A percentile compares a stretch with the other conserved stretches of the same genome.
These are phyloP conservation scores for Oophaga sylvatica DNA, from an alignment of 2,797 vertebrate genomes.

Conservation along the genomic window DNA sequence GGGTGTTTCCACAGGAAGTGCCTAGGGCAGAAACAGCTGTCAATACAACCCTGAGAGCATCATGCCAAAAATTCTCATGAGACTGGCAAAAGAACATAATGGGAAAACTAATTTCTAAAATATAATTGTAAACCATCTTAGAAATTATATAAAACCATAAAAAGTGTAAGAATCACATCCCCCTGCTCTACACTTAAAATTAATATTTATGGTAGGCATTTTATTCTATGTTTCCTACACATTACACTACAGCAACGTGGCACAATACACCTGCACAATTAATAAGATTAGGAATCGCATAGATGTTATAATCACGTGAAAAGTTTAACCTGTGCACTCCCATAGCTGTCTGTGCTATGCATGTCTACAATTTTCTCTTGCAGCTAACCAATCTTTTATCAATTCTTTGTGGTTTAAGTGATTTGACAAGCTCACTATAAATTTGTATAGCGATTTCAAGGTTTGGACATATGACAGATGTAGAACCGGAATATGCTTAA, in stretches of 20 bases:
- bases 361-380: background rate
- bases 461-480: conserved; percentile 1
- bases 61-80: background rate
- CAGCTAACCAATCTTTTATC: background rate
- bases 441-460: conserved; percentile 35
- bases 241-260: background rate
- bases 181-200: conserved; percentile 1
- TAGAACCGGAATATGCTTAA: conserved; percentile 8
- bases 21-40: conserved; percentile 1
- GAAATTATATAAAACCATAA: background rate
- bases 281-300: conserved; percentile 10
- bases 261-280: background rate
- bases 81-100: conserved; percentile 7
- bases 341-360: background rate
- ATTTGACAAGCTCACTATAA: conserved; percentile 29
- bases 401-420: conserved; percentile 15
- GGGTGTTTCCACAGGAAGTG: conserved; percentile 9
- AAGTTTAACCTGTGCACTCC: conserved; percentile 11
- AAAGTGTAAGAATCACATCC: conserved; percentile 1
- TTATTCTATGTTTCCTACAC: conserved; percentile 13
- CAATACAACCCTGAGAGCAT: background rate
- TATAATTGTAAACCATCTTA: background rate
- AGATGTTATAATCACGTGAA: conserved; percentile 2
- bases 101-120: background rate
- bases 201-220: conserved; percentile 39